Evolutionary conservation across 2,888 invertebrate species (phyloP), one percentile per base, ranked within the genome.

Genomic region (Eristalinus sepulchralis): DNA sequence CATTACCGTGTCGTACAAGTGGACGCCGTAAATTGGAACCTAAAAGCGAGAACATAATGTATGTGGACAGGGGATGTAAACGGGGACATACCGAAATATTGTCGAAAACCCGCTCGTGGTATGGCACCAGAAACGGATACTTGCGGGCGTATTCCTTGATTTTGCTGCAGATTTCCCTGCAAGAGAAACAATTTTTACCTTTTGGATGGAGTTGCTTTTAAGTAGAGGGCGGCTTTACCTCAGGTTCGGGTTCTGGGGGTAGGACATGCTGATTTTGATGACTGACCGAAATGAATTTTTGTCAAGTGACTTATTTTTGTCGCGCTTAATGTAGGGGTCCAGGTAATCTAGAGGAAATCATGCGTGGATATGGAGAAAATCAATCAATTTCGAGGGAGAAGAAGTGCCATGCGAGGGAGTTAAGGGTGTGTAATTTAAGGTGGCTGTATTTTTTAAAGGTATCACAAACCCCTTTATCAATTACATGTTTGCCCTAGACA

Each of bases 1-100:
- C 91, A 95, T 95, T 1, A 98, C 97, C 0, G 97, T 97, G 90
- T 98, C 98, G 92, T 97, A 98, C 0, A 97, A 94, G 91, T 97
- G 96, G 0, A 96, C 96, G 0, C 97, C 97, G 92, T 96, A 96
- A 89, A 96, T 96, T 0, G 96, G 96, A 0, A 97, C 96, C 96
- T 64, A 13, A 34, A 39, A 53, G 0, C 22, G 22, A n/a, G 0
- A 13, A 36, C 10, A 27, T n/a, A 13, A 17, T 0, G 17, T 11
- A 47, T 39, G 20, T n/a, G n/a, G 24, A 17, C 22, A 33, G 22
- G 10, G 27, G 24, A n/a, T 27, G 27, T 2, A 27, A 8, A 17
- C 17, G 17, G 8, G 24, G 53, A 88, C 89, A 75, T 89, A 92
- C 96, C 90, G 95, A 95, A 60, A 95, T 94, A 83, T 95, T 95